phyloP scores from a whole-genome alignment of 2,113 vertebrate species.

The Hypomesus transpacificus region DNA sequence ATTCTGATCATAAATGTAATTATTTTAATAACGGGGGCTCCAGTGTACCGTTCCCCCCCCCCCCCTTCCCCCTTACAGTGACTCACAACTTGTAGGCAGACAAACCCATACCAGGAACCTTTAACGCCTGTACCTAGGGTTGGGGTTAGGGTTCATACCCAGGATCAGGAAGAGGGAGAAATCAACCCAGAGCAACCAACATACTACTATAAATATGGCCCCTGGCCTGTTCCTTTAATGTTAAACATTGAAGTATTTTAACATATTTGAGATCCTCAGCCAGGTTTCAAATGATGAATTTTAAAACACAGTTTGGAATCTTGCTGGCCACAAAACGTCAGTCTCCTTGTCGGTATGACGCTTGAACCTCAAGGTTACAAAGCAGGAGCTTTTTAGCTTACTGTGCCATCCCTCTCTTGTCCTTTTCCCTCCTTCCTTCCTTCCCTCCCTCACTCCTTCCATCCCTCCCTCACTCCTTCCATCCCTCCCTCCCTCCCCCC shows the following conservation, averaged over 20 bases:
- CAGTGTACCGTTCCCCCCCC: conserved; percentile 20
- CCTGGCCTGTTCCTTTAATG: too few species aligned
- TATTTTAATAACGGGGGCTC: conserved; percentile 28
- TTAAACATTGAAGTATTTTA: too few species aligned
- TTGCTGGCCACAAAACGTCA: conserved; percentile 13
- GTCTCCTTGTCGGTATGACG: conserved; percentile 39
- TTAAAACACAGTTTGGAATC: neutral
- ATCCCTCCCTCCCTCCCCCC: conserved; percentile 62
- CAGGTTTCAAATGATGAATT: neutral
- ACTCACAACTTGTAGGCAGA: conserved; percentile 31
- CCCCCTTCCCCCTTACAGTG: conserved; percentile 26
- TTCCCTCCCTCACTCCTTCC: conserved; percentile 2
- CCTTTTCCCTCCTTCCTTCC: conserved; percentile 6
- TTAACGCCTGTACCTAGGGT: neutral
- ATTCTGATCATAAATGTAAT: conserved; percentile 30
- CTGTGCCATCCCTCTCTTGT: conserved; percentile 28
- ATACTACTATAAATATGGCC: too few species aligned
- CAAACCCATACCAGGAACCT: conserved; percentile 16
- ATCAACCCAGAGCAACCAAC: too few species aligned
- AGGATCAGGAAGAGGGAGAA: too few species aligned
- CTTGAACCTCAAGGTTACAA: conserved; percentile 59
- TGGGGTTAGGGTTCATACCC: too few species aligned
- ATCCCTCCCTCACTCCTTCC: conserved; percentile 13
- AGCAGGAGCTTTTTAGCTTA: conserved; percentile 59
- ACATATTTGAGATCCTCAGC: too few species aligned